Base-by-base conservation (phyloP, 1,140 invertebrate species). In the Platyura marginata region DNA sequence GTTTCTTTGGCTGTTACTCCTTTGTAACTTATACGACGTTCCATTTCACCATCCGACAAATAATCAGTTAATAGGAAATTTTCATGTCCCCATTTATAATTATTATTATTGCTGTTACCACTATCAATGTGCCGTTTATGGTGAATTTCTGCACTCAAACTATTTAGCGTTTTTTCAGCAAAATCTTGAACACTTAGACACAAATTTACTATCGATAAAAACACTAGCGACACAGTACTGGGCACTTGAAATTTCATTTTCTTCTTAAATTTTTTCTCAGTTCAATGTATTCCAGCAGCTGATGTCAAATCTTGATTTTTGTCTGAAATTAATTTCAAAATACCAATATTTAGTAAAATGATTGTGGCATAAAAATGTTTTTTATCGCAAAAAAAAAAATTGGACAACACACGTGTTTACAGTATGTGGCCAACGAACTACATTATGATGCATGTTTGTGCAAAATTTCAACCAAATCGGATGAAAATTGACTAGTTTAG, bases 1-100 rank as follows among this genome's bases (percentile, higher is more conserved):
- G 74, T 77, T 53, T 78, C 74, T 50, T 77, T 77, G 20, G 72
- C 74, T 3, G 67, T 69, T 16, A 77, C 54, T 9, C 71, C 71
- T 42, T 70, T 66, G 46, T 57, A 73, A 52, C 69, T 68, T 19
- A 79, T 62, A 16, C 74, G 55, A 2, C 65, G 66, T 53, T 78
- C 75, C 33, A 68, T 55, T 46, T 79, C 75, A 16, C 75, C 75
- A 50, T 79, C 75, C 21, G 64, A 48, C 6, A 79, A 55, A 23
- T 55, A 55, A 43, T 76, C 73, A 2, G 59, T 67, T 48, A 69
- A 65, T 40, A 75, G 55, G 53, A 75, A 76, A 56, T 76, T 69
- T 34, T 61, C 55, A 19, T 66, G 56, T 42, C 64, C 59, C 35
- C n/a, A 23, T 29, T 13, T n/a, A 11, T 22, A 21, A 29, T 29